Percentiles rank a stretch among this genome's conserved stretches.
Conservation (phyloP, 1,140 invertebrate genomes). For the Paracyclopina nana region DNA sequence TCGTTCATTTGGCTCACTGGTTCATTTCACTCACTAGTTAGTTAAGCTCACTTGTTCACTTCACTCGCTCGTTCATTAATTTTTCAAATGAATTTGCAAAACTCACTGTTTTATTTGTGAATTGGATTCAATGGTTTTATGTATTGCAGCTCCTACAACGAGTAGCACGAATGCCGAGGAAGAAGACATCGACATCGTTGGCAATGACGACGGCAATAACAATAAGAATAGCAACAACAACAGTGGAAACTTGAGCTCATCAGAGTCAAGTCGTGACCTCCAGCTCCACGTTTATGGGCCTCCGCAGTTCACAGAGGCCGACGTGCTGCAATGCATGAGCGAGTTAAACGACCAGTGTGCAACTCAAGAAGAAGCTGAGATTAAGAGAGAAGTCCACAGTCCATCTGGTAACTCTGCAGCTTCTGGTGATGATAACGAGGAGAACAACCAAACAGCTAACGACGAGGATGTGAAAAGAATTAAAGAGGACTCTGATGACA, state of each 20-base stretch:
- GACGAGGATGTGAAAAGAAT: background rate
- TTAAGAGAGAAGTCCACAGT: background rate
- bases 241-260: background rate
- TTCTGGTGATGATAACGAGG: background rate
- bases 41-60: too few relatives aligned
- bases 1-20: too few relatives aligned
- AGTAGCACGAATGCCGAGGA: background rate
- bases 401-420: background rate
- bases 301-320: slow-evolving; percentile 13
- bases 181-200: slow-evolving; percentile 6
- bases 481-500: background rate
- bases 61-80: too few relatives aligned
- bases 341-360: background rate
- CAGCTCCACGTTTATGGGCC: slow-evolving; percentile 7
- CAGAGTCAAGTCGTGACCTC: background rate
- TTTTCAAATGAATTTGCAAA: too few relatives aligned
- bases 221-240: background rate
- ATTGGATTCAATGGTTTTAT: too few relatives aligned
- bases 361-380: too few relatives aligned
- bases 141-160: background rate
- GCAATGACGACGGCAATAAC: background rate
- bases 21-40: too few relatives aligned
- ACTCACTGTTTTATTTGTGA: too few relatives aligned
- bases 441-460: background rate
- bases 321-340: slow-evolving; percentile 5